Base-by-base conservation (phyloP, 2,888 invertebrate genomes). In the Papilio protenor region DNA sequence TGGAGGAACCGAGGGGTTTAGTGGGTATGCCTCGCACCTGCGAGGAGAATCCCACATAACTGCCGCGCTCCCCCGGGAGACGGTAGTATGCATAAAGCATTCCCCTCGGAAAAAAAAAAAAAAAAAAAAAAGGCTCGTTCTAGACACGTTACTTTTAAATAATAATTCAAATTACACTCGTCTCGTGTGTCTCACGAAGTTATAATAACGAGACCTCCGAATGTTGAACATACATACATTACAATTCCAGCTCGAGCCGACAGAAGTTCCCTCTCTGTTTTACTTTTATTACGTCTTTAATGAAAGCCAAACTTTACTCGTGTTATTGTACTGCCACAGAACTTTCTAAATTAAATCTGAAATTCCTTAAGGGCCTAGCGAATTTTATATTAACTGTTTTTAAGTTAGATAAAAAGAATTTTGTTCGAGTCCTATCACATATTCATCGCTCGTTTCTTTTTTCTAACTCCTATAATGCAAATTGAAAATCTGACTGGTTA, bases 261-360 rank as follows among this genome's bases (percentile, higher is more conserved):
- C 52, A 27, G 18, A 71, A 52, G 18, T 71, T 71, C 18, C 16
- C 27, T 49, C 49, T 23, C 27, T 71, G 71, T 71, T 71, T 71
- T 71, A 71, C 71, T 71, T 70, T 71, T 71, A 71, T 71, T 71
- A 71, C 71, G 23, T 33, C 71, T 71, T 71, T 71, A 71, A 71
- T 71, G 71, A 71, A 71, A 71, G 52, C 52, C 21, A 71, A 71
- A 71, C 52, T 71, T 71, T 71, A 27, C 71, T 71, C 71, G n/a
- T 70, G 49, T 40, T 64, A 64, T 64, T 66, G 66, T 66, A 66
- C 66, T 66, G 10, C 27, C 2, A 33, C 27, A 14, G 55, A 71
- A 71, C 52, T 71, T 71, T 71, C 52, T 52, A 71, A 71, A 71
- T 71, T 71, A 71, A 71, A 71, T 71, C 52, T 71, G 18, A 55